Evolutionary conservation across 2,113 vertebrate species (phyloP).

Genomic region (Meriones unguiculatus): DNA sequence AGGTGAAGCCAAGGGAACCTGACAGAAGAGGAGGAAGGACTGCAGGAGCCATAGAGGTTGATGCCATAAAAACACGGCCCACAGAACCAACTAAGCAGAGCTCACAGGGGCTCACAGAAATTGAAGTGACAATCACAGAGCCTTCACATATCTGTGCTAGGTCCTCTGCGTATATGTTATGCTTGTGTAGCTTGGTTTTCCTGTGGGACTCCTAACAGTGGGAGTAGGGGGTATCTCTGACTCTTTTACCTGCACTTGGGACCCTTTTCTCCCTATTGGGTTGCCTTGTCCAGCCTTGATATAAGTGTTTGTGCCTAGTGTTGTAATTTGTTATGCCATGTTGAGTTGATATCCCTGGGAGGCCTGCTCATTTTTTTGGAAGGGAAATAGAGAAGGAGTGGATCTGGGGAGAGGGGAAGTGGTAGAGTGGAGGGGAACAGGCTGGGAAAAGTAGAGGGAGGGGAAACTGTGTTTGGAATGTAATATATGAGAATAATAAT

Average conservation of each 20-base stretch:
- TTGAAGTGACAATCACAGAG: background rate
- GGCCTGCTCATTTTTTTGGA: background rate
- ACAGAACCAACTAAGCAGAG: background rate
- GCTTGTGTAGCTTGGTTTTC: background rate
- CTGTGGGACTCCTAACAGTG: background rate
- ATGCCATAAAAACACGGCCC: background rate
- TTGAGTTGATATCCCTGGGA: background rate
- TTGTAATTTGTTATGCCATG: background rate
- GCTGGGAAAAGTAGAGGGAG: background rate
- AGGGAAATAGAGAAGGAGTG: background rate
- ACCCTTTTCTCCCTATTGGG: background rate
- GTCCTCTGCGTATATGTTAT: background rate
- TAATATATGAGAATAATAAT: background rate
- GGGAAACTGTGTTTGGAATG: background rate
- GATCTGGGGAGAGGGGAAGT: background rate
- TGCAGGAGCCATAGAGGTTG: background rate
- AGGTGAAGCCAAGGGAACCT: background rate
- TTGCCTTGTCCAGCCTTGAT: background rate
- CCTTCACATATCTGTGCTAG: background rate
- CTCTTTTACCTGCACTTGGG: background rate
- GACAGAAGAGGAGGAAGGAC: background rate
- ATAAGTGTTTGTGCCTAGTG: background rate
- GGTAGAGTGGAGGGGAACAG: background rate
- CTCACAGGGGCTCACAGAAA: background rate
- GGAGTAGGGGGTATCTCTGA: background rate